Evolutionary conservation across 2,113 vertebrate genomes (phyloP), one percentile per base, ranked within the genome.

Genomic region (Dasyornis broadbenti): DNA sequence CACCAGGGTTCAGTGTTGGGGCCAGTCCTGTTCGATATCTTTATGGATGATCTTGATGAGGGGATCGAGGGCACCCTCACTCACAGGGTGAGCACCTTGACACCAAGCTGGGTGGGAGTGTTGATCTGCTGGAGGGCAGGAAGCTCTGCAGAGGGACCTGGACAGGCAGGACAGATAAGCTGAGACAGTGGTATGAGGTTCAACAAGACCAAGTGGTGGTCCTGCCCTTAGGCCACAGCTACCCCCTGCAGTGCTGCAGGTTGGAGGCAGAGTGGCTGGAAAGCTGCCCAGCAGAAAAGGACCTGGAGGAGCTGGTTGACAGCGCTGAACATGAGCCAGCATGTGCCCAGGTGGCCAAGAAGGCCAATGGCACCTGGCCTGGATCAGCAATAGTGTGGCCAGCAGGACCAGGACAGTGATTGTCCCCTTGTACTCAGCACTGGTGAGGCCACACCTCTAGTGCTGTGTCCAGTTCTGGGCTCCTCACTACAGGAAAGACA

Each of bases 11-110:
- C 50, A 16, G 17, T 11, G 2, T 0, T 37, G 44, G 44, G 17
- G 31, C 21, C 37, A 37, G 44, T 37, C 66, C 31, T 50, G 10
- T 16, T 65, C 6, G 2, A 15, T 54, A 42, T 27, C 14, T 35
- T 33, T 27, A 9, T 0, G 33, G 19, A 24, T 37, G 37, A 11
- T 6, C 22, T 37, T 22, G 18, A 19, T 44, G 37, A 44, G 7
- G 27, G 1, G 18, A 20, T 24, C 8, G 10, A 81, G 27, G 8
- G 14, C 47, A 57, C 4, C 31, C 22, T 72, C 0, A 0, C 7
- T 44, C 8, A 9, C 21, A 37, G 50, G 35, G n/a, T n/a, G n/a
- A n/a, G n/a, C n/a, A n/a, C n/a, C n/a, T n/a, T 0, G 0, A 5
- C 31, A 15, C 50, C 22, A 57, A 23, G 37, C 19, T 44, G 68